A percentile compares a stretch with the other conserved stretches of the same genome.
Evolutionary conservation across 2,113 vertebrate species (phyloP).

Genomic region (Shinisaurus crocodilurus): DNA sequence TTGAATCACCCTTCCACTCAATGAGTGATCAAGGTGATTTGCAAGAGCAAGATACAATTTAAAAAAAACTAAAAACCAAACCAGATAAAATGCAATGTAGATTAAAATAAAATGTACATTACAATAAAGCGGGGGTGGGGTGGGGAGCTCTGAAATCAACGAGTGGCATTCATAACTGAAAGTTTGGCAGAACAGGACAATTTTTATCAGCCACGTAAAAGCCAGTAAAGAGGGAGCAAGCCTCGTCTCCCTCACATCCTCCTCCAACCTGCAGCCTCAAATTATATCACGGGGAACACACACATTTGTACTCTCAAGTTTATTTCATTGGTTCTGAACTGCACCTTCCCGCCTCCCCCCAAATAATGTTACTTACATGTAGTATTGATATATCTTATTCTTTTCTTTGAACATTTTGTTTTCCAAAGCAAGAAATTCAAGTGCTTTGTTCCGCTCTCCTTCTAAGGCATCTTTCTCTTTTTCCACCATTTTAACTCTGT

Average conservation of each 20-base stretch:
- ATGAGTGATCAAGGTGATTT: not conserved
- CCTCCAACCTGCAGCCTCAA: not conserved
- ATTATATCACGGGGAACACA: not conserved
- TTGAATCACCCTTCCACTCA: not conserved
- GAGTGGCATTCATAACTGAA: not conserved
- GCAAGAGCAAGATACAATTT: not conserved
- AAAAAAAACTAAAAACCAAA: not conserved
- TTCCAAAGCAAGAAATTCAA: constrained; percentile 92
- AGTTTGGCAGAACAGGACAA: not conserved
- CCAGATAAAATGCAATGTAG: not conserved
- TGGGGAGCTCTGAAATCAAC: too few relatives aligned
- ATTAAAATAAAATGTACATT: too few relatives aligned
- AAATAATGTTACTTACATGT: constrained; percentile 84
- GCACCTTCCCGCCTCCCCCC: not conserved
- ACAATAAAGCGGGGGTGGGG: not conserved
- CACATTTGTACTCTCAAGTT: not conserved
- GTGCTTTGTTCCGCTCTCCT: constrained; percentile 91
- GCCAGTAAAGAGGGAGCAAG: too few relatives aligned
- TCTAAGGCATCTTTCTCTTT: constrained; percentile 96
- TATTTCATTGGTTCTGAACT: not conserved
- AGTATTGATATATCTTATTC: constrained; percentile 89
- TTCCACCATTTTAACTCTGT: constrained; percentile 95
- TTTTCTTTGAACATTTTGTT: constrained; percentile 92
- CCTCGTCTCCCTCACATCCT: not conserved
- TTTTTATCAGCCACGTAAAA: not conserved